Evolutionary conservation across 2,113 vertebrate genomes (phyloP).

Genomic region (Chunga burmeisteri): DNA sequence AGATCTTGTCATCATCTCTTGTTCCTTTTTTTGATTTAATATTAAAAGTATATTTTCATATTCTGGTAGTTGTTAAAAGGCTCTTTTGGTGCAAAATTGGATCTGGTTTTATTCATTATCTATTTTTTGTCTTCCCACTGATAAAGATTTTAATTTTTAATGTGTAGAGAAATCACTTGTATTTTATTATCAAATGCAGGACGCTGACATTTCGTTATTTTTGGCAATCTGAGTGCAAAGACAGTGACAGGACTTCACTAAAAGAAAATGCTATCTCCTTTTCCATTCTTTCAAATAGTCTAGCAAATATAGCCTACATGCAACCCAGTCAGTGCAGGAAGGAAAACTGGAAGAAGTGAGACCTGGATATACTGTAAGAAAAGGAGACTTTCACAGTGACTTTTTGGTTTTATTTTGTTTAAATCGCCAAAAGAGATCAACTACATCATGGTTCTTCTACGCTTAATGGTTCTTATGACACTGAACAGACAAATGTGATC

Average conservation of each 20-base stretch:
- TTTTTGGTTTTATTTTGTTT: background rate
- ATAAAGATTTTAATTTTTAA: background rate
- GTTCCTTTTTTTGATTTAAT: background rate
- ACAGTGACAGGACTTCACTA: background rate
- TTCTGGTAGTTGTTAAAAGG: background rate
- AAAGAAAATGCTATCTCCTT: background rate
- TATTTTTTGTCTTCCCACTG: background rate
- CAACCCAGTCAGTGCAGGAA: background rate
- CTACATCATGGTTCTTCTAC: background rate
- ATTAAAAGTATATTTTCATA: background rate
- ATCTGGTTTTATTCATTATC: background rate
- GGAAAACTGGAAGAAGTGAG: background rate
- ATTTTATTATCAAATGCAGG: background rate
- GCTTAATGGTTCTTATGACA: background rate
- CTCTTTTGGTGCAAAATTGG: background rate
- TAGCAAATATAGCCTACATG: background rate
- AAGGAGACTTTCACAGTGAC: background rate
- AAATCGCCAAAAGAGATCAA: background rate
- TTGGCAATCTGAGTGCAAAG: background rate
- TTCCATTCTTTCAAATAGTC: background rate
- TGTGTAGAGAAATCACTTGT: background rate
- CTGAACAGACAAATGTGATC: background rate
- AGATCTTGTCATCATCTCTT: background rate
- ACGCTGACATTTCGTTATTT: background rate
- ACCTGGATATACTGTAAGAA: background rate